Percentiles rank a stretch among this genome's conserved stretches.
phyloP scores from a whole-genome alignment of 2,113 vertebrate species.

The pig (Sus scrofa) region DNA sequence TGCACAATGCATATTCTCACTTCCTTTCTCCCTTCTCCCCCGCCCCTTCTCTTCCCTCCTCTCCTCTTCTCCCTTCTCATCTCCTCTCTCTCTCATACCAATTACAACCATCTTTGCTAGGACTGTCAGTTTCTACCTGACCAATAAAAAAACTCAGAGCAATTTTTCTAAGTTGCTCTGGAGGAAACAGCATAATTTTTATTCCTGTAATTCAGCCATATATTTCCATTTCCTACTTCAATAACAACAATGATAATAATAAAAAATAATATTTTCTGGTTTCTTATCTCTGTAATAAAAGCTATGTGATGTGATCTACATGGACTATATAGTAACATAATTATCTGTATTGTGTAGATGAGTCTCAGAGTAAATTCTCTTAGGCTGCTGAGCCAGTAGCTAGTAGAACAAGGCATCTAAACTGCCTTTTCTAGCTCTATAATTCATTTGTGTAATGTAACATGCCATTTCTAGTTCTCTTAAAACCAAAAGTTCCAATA shows the following conservation, averaged over 20 bases:
- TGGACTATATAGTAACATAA: not conserved
- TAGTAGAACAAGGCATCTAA: not conserved
- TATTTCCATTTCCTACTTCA: not conserved
- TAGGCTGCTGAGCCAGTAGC: not conserved
- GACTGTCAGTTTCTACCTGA: not conserved
- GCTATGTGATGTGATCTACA: not conserved
- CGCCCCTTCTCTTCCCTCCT: not conserved
- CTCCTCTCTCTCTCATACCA: not conserved
- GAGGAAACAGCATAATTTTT: not conserved
- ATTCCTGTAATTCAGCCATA: not conserved
- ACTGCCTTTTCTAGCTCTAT: not conserved
- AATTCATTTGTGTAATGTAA: not conserved
- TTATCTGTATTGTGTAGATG: not conserved
- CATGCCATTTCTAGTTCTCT: not conserved
- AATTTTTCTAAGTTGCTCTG: not conserved
- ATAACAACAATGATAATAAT: not conserved
- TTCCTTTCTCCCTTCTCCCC: not conserved
- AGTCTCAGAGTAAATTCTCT: not conserved
- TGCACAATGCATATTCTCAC: not conserved
- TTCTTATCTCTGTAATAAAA: conserved; percentile 9
- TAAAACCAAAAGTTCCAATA: not conserved
- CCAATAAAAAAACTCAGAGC: not conserved
- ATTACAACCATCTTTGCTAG: not conserved
- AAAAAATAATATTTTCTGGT: not conserved
- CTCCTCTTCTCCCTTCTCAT: no score